phyloP scores from a whole-genome alignment of 64 coral and sea anemone species.

The Montipora sp. region DNA sequence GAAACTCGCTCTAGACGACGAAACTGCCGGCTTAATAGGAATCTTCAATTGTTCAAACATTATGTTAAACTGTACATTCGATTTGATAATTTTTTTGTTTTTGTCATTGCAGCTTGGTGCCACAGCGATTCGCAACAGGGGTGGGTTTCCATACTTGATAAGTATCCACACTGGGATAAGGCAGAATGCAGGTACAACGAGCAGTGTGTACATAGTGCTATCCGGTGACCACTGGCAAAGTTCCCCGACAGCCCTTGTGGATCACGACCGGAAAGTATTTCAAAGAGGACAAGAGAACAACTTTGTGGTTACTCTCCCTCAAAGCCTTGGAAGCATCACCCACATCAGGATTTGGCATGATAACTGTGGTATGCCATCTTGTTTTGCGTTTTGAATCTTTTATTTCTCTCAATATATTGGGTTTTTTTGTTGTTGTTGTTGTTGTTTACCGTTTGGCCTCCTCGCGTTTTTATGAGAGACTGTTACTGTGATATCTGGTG shows the following conservation, averaged over 20 bases:
- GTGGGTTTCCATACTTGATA: slow-evolving; percentile 69
- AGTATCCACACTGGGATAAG: slow-evolving; percentile 84
- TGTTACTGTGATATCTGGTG: too few relatives aligned
- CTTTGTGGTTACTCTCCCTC: slow-evolving; percentile 67
- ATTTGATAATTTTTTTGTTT: neutral
- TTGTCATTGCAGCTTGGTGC: slow-evolving; percentile 55
- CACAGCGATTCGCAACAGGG: slow-evolving; percentile 40
- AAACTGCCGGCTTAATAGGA: too few relatives aligned
- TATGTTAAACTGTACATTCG: neutral
- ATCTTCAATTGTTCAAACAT: too few relatives aligned
- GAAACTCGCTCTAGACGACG: too few relatives aligned
- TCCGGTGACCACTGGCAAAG: slow-evolving; percentile 82
- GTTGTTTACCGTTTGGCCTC: too few relatives aligned
- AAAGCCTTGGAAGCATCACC: slow-evolving; percentile 61
- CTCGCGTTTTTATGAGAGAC: too few relatives aligned
- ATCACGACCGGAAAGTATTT: slow-evolving; percentile 79
- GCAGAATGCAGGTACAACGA: slow-evolving; percentile 85
- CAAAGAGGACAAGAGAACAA: slow-evolving; percentile 89
- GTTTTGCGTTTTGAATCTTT: neutral
- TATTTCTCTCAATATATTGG: neutral
- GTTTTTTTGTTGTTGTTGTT: too few relatives aligned
- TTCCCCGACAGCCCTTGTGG: slow-evolving; percentile 62
- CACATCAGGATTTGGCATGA: slow-evolving; percentile 94
- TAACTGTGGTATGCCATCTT: slow-evolving; percentile 68
- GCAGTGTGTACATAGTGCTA: slow-evolving; percentile 79